Conservation (phyloP, 2,888 invertebrate genomes). For the Caenorhabditis sp. region DNA sequence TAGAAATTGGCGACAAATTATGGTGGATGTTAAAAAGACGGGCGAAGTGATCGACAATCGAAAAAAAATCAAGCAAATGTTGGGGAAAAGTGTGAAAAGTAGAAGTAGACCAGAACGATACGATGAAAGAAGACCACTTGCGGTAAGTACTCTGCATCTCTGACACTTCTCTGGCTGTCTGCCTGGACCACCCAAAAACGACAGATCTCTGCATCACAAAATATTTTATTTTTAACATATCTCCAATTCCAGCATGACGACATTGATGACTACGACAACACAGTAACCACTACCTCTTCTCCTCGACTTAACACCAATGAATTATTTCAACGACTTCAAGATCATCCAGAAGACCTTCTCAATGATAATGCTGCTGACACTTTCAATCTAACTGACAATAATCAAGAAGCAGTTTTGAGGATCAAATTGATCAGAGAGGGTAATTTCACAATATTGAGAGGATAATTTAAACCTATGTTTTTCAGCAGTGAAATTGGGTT, state of each 20-base stretch:
- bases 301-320: neutral
- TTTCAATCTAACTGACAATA: slow-evolving; percentile 27
- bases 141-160: too few species aligned
- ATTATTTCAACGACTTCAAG: slow-evolving; percentile 23
- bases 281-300: neutral
- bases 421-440: slow-evolving; percentile 30
- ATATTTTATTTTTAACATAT: neutral
- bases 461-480: neutral
- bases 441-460: too few species aligned
- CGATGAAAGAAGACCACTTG: slow-evolving; percentile 5
- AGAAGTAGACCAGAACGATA: neutral
- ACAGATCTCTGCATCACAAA: too few species aligned
- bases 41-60: slow-evolving; percentile 29
- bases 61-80: slow-evolving; percentile 35
- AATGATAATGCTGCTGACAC: slow-evolving; percentile 12
- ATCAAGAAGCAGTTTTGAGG: slow-evolving; percentile 20
- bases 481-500: slow-evolving; percentile 49
- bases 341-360: slow-evolving; percentile 31
- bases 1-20: slow-evolving; percentile 33
- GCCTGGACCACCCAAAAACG: too few species aligned
- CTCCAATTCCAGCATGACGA: slow-evolving; percentile 5
- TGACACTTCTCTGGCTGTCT: too few species aligned
- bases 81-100: slow-evolving; percentile 17
- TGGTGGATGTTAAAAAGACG: slow-evolving; percentile 28
- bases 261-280: neutral